A percentile compares a stretch with the other conserved stretches of the same genome.
These are phyloP conservation scores for Melanostoma mellinum DNA, from an alignment of 2,888 invertebrate genomes.

Conservation along the genomic window DNA sequence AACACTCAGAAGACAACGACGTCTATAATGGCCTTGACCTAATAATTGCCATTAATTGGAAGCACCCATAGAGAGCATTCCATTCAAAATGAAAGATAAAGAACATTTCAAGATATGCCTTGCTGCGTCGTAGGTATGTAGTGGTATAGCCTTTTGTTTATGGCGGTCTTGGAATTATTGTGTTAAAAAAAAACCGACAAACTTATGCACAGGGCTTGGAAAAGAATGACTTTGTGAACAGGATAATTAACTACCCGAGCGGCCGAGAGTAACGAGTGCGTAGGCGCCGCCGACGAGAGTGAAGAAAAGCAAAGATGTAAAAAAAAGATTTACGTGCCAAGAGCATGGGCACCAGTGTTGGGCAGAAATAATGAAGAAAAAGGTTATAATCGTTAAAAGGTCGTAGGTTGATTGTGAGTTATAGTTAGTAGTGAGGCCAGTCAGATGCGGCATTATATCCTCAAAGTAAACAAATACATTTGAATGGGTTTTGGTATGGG, in stretches of 20 bases:
- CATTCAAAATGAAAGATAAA: slow-evolving; percentile 44
- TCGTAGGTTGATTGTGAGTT: too few species aligned
- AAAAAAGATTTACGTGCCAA: slow-evolving; percentile 6
- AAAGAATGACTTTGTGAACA: slow-evolving; percentile 36
- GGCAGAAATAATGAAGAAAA: too few species aligned
- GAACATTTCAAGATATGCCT: slow-evolving; percentile 18
- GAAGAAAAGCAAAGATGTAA: slow-evolving; percentile 3
- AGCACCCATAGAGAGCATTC: slow-evolving; percentile 50
- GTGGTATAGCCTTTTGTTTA: slow-evolving; percentile 29
- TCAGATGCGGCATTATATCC: too few species aligned
- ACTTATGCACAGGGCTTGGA: neutral
- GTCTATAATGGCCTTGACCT: slow-evolving; percentile 60
- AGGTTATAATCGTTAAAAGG: too few species aligned
- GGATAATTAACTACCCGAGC: slow-evolving; percentile 41
- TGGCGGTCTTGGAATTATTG: slow-evolving; percentile 32
- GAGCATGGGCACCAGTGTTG: too few species aligned
- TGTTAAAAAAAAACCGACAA: slow-evolving; percentile 12
- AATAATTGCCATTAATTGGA: slow-evolving; percentile 66
- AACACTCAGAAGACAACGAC: neutral
- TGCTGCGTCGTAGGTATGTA: neutral
- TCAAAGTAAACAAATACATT: too few species aligned
- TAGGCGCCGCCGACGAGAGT: neutral
- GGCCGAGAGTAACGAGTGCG: neutral
- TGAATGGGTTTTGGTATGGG: too few species aligned
- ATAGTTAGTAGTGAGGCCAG: too few species aligned